Conservation (phyloP, 2,888 invertebrate genomes). For the Megaustenia siamemsis region DNA sequence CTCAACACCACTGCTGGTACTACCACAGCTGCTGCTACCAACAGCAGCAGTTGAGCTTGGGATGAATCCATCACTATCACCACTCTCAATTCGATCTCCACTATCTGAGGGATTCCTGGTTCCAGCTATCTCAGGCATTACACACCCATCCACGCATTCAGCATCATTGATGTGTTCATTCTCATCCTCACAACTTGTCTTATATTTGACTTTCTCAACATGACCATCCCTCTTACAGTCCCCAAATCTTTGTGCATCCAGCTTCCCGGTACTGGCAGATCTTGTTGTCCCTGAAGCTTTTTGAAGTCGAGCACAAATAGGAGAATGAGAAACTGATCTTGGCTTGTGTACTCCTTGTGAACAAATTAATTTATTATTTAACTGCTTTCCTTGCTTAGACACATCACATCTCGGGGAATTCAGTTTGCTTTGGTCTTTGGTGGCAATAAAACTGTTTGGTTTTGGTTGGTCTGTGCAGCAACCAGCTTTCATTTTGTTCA, state of each 20-base stretch:
- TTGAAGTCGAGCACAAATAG: slow-evolving; percentile 27
- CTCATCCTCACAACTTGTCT: background rate
- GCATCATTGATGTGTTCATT: background rate
- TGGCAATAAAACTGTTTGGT: slow-evolving; percentile 13
- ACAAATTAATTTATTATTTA: background rate
- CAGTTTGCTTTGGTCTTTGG: slow-evolving; percentile 7
- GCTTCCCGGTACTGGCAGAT: background rate
- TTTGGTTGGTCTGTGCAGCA: background rate
- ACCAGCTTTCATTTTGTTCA: background rate
- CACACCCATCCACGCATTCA: background rate
- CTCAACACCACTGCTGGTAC: slow-evolving; percentile 25
- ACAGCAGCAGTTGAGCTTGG: slow-evolving; percentile 7
- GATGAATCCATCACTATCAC: slow-evolving; percentile 40
- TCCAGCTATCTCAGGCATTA: background rate
- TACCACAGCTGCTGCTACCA: slow-evolving; percentile 8
- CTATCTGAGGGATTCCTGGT: background rate
- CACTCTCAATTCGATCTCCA: slow-evolving; percentile 9
- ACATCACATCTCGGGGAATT: background rate
- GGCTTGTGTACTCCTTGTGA: background rate
- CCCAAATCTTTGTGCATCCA: background rate
- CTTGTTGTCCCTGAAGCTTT: background rate
- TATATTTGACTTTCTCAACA: background rate
- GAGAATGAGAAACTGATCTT: slow-evolving; percentile 31
- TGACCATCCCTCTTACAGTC: background rate
- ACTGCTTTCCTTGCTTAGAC: background rate